phyloP scores from a whole-genome alignment of 2,888 invertebrate species.

The Ischnus inquisitorius region DNA sequence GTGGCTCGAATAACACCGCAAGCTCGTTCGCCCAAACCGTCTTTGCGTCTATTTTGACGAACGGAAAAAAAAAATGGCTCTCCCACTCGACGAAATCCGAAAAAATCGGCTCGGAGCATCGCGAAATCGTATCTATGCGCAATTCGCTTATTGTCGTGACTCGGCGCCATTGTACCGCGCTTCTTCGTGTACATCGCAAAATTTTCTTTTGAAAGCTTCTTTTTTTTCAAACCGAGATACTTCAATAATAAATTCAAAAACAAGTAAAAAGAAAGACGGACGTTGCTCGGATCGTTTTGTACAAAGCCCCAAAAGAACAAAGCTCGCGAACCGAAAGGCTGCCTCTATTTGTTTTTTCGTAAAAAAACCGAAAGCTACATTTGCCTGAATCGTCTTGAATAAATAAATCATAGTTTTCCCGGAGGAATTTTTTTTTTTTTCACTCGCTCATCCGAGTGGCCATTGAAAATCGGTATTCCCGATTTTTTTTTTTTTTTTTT shows the following conservation, averaged over 20 bases:
- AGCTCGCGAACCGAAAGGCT: no score
- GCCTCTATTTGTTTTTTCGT: no score
- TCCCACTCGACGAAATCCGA: constrained; percentile 14
- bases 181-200: neutral
- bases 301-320: no score
- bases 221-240: no score
- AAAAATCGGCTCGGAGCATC: neutral
- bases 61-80: neutral
- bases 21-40: constrained; percentile 52
- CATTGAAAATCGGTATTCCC: neutral
- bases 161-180: neutral
- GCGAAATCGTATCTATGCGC: neutral
- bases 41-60: constrained; percentile 40
- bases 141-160: neutral
- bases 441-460: neutral
- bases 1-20: constrained; percentile 43
- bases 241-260: no score
- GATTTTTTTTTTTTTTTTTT: neutral
- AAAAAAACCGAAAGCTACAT: no score
- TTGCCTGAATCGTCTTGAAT: no score
- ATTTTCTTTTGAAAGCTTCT: no score
- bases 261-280: no score
- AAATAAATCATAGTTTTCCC: no score
- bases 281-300: no score
- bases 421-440: no score